A percentile compares a stretch with the other conserved stretches of the same genome.
phyloP scores from a whole-genome alignment of 2,113 vertebrate species.

The Eudorcas thomsonii region DNA sequence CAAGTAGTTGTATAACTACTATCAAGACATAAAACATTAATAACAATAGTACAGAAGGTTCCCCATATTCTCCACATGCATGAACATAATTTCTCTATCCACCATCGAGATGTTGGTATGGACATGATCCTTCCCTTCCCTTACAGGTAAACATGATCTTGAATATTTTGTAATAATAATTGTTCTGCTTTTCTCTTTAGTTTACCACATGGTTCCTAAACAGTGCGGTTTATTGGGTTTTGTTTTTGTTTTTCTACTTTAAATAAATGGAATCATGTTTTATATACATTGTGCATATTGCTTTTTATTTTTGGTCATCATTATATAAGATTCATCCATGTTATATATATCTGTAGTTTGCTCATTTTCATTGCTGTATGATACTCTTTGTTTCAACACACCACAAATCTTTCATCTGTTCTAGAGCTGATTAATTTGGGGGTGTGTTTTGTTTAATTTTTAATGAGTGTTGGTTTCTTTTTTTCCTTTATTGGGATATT shows the following conservation, averaged over 20 bases:
- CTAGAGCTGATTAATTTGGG: neutral
- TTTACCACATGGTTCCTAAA: neutral
- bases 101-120: neutral
- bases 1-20: too few relatives aligned
- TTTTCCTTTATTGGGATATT: too few relatives aligned
- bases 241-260: neutral
- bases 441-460: neutral
- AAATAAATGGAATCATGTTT: neutral
- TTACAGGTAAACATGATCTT: neutral
- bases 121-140: neutral
- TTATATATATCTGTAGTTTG: neutral
- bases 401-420: neutral
- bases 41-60: too few relatives aligned
- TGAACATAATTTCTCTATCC: neutral
- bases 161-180: neutral
- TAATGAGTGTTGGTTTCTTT: neutral
- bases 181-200: neutral
- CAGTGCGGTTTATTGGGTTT: neutral
- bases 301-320: neutral
- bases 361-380: neutral
- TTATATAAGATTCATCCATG: neutral
- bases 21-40: too few relatives aligned
- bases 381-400: neutral
- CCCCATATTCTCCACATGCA: neutral
- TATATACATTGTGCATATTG: neutral